These are phyloP conservation scores for Gulo gulo DNA, from an alignment of 2,113 vertebrate genomes.

Conservation along the genomic window DNA sequence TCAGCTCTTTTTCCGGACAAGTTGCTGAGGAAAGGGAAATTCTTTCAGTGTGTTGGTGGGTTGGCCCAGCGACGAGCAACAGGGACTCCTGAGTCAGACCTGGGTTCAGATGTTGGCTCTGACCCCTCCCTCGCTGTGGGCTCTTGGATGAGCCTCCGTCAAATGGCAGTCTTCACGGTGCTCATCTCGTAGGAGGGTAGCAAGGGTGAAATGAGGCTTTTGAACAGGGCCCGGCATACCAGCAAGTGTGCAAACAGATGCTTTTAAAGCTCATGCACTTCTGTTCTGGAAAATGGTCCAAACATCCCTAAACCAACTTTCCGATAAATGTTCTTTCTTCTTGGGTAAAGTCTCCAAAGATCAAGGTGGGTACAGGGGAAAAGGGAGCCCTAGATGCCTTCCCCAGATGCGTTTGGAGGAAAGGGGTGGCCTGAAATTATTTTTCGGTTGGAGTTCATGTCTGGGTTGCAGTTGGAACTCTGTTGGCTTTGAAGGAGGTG, in stretches of 20 bases:
- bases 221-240: neutral
- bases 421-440: neutral
- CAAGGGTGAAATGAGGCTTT: neutral
- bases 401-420: neutral
- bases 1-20: neutral
- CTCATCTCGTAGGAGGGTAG: neutral
- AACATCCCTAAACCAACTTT: neutral
- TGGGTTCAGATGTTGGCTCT: neutral
- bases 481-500: constrained; percentile 16
- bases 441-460: constrained; percentile 63
- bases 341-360: neutral
- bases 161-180: accelerated
- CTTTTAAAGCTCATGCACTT: neutral
- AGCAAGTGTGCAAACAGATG: neutral
- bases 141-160: neutral
- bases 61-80: neutral
- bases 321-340: neutral
- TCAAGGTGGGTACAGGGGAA: neutral
- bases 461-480: constrained; percentile 59
- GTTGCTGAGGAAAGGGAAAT: neutral
- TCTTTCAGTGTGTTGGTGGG: neutral
- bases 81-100: neutral
- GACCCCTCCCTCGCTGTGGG: neutral
- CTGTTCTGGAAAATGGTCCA: neutral
- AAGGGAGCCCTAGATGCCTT: neutral